Base-by-base conservation (phyloP, 2,888 invertebrate species). In the Lamproptera curius region DNA sequence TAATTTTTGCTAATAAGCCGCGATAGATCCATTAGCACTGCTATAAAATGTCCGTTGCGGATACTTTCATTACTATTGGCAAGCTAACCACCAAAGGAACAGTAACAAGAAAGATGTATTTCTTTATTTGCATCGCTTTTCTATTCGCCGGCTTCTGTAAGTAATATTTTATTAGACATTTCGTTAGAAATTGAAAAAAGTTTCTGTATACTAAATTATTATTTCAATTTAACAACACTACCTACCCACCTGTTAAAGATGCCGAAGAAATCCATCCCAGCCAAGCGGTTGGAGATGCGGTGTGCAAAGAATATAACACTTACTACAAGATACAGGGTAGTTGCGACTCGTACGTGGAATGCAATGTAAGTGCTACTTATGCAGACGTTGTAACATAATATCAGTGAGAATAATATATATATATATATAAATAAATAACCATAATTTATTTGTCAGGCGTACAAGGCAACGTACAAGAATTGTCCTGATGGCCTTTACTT, bases 401-500 rank as follows among this genome's bases (percentile, higher is more conserved):
- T n/a, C n/a, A n/a, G n/a, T n/a, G n/a, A n/a, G n/a, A n/a, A n/a
- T n/a, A n/a, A n/a, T n/a, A n/a, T n/a, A n/a, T n/a, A n/a, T n/a
- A n/a, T n/a, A n/a, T n/a, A n/a, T n/a, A n/a, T n/a, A n/a, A n/a
- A n/a, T n/a, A n/a, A n/a, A n/a, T n/a, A n/a, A 3, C 20, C 6
- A 20, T 20, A 20, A 20, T 20, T 20, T 6, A 5, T 45, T 10
- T 15, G 31, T 36, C 43, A 49, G 66, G 89, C 94, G 56, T 94
- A 92, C 16, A 81, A 89, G 0, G 86, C 91, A 0, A 88, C 90
- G 59, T 89, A 92, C 62, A 91, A 91, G 68, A 65, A 90, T 5
- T 96, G 95, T 59, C 93, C 94, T 0, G 95, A 95, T 63, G 95
- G 95, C 6, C 84, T 95, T 14, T 85, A 93, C 31, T 95, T 92